Evolutionary conservation across 2,888 invertebrate species (phyloP), one percentile per base, ranked within the genome.

Genomic region (Heteromyza rotundicornis): DNA sequence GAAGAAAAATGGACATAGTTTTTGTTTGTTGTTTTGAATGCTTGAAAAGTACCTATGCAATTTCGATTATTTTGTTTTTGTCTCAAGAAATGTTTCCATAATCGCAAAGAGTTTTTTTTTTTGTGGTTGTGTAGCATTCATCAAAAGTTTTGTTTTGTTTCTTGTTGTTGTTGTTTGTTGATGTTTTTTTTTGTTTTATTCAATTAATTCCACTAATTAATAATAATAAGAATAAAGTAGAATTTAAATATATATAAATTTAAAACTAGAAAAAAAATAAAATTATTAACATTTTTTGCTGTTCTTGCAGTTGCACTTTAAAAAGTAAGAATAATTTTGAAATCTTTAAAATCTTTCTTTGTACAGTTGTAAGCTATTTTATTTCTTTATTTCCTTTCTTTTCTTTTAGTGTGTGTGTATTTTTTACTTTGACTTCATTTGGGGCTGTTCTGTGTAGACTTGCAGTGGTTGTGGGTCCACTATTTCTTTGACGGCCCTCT

Each of bases 221-320:
- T 40, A n/a, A 47, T 47, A 47, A 47, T 47, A 19, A 14, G 3
- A 47, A 47, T 47, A 47, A 47, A 40, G 27, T 40, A 40, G n/a
- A 14, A n/a, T 40, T 3, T 40, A 40, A 40, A 40, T n/a, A n/a
- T n/a, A n/a, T n/a, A 3, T 14, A 40, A 40, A 40, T 40, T 40
- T 20, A 47, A 20, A 47, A 47, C 8, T 40, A n/a, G n/a, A n/a
- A n/a, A 47, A 47, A 47, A 47, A 17, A 8, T 19, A 47, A 20
- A 47, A 47, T 2, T 47, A 20, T 19, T 47, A 47, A 47, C 47
- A 47, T 47, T 47, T n/a, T 47, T 47, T 47, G 47, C 47, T 47
- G 47, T 47, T 47, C 47, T 47, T 47, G 40, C 40, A 40, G 10
- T 47, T 47, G 47, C 47, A 47, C 47, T 19, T n/a, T 8, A 32